Evolutionary conservation across 2,797 vertebrate genomes (phyloP), one percentile per base, ranked within the genome.

Genomic region (Paedocypris micromegethes): DNA sequence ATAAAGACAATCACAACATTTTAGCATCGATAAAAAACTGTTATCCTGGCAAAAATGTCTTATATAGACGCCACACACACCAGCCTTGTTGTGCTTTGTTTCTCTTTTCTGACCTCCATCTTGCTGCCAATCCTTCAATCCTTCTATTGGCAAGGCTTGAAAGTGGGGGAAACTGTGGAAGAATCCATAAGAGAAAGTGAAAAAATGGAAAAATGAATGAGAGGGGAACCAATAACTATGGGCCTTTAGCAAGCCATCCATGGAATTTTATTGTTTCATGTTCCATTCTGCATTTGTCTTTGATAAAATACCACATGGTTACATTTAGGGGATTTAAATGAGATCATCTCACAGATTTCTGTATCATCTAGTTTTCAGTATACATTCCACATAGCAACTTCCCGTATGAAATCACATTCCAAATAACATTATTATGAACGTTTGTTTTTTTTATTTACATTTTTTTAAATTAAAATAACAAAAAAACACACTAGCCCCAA

Each of bases 271-370:
- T 80, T 79, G 87, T 87, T 86, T 87, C 87, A 81, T 85, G 80
- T 92, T 86, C 88, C 83, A 81, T 87, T 88, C 83, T 72, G 86
- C 90, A 92, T 90, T 94, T 92, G 93, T 91, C 96, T 93, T 86
- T 89, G 82, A 93, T 94, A 86, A 93, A 88, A 85, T 23, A 84
- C 87, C 94, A 94, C 92, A 92, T 95, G 92, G 93, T 87, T 93
- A 84, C 83, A 80, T 90, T 95, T 93, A 93, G 82, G 78, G 85
- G 86, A 80, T 87, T 89, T 84, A 81, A 85, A 84, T 82, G 86
- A 83, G 86, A 90, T 88, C 83, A 80, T 23, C 23, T 23, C 23
- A 23, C 23, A 23, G 23, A 23, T 23, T 82, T 55, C 81, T 79
- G 80, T 72, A 72, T 79, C 57, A 79, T 87, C 83, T 86, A 65